Evolutionary conservation across 2,113 vertebrate species (phyloP), one percentile per base, ranked within the genome.

Genomic region (Festucalex cinctus): DNA sequence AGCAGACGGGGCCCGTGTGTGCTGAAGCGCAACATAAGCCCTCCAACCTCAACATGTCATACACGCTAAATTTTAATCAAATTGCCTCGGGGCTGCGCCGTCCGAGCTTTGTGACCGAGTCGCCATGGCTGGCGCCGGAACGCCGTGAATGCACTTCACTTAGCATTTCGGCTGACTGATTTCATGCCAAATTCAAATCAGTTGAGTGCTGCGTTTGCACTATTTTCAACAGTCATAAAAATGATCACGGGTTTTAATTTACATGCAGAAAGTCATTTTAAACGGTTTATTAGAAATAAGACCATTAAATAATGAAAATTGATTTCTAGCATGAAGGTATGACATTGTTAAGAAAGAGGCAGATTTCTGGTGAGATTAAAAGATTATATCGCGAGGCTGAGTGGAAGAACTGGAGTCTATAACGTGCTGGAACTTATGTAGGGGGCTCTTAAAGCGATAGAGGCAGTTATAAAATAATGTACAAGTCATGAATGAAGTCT

Each of bases 331-430:
- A 67, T 61, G 49, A 61, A 41, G 16, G 19, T 44, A 35, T 22
- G 32, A 41, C 53, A 68, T 61, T 43, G 20, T 53, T 49, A 41
- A 70, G 54, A 66, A 10, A 51, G 53, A 63, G 51, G 37, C 63
- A 56, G 61, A 75, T 77, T 72, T 82, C 41, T 74, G 20, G 2
- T 22, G 60, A 63, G 77, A 85, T 85, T 82, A 73, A 70, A 73
- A 62, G 71, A 80, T 82, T 82, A 81, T 76, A 20, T 68, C 9
- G 19, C 22, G 63, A 62, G 62, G 64, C 58, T 68, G 66, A 72
- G 67, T 71, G 69, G 69, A 67, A 75, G 75, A 76, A 66, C 36
- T 74, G 59, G 63, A 73, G 48, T n/a, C 60, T 65, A 60, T n/a
- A n/a, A 74, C 72, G 68, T 59, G 35, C 66, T 75, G 65, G 13